Percentiles rank a stretch among this genome's conserved stretches.
Conservation (phyloP, 2,888 invertebrate species). For the Scaeva pyrastri region DNA sequence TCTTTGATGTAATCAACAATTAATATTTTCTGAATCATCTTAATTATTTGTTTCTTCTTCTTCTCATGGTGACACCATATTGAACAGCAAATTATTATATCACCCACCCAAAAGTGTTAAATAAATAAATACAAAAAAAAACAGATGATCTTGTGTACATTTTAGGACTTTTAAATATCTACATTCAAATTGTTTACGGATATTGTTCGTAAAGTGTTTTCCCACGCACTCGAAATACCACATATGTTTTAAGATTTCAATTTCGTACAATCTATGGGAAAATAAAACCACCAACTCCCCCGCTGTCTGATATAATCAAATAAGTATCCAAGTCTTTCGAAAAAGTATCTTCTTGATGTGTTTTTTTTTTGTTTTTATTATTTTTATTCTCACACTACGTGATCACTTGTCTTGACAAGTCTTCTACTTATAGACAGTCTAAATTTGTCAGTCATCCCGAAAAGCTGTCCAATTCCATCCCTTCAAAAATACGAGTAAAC, state of each 20-base stretch:
- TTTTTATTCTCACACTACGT: conserved; percentile 1
- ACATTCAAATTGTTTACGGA: conserved; percentile 31
- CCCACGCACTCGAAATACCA: conserved; percentile 62
- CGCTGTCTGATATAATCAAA: conserved; percentile 2
- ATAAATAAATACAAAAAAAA: too few relatives aligned
- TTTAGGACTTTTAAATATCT: conserved; percentile 47
- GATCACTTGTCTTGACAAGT: conserved; percentile 47
- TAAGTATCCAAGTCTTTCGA: conserved; percentile 36
- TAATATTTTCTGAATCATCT: conserved; percentile 52
- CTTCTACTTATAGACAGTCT: conserved; percentile 40
- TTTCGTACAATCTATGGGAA: conserved; percentile 38
- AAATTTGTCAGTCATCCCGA: conserved; percentile 12
- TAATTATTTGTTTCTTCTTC: conserved; percentile 12
- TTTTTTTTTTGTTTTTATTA: background rate
- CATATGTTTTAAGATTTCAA: conserved; percentile 42
- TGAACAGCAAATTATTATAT: conserved; percentile 31
- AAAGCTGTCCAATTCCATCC: conserved; percentile 12
- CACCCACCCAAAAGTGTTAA: conserved; percentile 62
- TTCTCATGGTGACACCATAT: conserved; percentile 51
- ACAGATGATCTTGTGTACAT: conserved; percentile 30
- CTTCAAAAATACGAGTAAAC: conserved; percentile 3
- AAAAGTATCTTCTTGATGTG: conserved; percentile 9
- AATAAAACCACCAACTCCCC: conserved; percentile 20
- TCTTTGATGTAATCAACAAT: conserved; percentile 7
- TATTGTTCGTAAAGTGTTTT: conserved; percentile 35